Percentiles rank a stretch among this genome's conserved stretches.
phyloP scores from a whole-genome alignment of 2,888 invertebrate species.

The Melanchra persicariae region DNA sequence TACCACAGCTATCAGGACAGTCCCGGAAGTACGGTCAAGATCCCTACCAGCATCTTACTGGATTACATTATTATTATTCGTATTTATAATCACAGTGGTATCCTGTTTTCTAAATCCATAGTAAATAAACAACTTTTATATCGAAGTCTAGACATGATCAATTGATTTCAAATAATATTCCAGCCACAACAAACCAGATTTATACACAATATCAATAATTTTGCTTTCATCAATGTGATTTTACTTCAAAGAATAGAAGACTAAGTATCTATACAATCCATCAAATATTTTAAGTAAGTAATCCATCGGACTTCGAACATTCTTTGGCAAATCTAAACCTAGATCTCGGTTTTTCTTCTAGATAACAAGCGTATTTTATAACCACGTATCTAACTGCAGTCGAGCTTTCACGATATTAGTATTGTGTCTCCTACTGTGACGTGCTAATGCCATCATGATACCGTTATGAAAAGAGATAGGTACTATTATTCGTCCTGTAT shows the following conservation, averaged over 20 bases:
- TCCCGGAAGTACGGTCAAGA: too few species aligned
- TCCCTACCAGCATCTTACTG: too few species aligned
- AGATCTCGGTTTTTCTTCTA: not conserved
- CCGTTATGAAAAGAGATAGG: not conserved
- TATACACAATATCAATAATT: slow-evolving; percentile 21
- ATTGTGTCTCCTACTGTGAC: not conserved
- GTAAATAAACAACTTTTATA: slow-evolving; percentile 17
- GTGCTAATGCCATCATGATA: not conserved
- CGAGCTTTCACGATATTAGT: slow-evolving; percentile 24
- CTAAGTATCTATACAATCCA: slow-evolving; percentile 5
- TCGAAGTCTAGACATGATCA: slow-evolving; percentile 10
- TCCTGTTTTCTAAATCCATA: not conserved
- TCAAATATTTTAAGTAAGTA: slow-evolving; percentile 12
- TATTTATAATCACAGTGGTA: slow-evolving; percentile 6
- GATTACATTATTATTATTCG: too few species aligned
- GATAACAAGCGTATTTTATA: not conserved
- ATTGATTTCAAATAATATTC: slow-evolving; percentile 13
- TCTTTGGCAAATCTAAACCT: not conserved
- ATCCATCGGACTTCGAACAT: not conserved
- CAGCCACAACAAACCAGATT: slow-evolving; percentile 26
- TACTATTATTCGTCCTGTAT: too few species aligned
- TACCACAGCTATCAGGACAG: too few species aligned
- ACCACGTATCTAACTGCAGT: not conserved
- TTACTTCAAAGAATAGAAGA: not conserved
- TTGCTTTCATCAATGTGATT: slow-evolving; percentile 9